phyloP scores from a whole-genome alignment of 2,113 vertebrate species.

The Petrocephalus microphthalmus region DNA sequence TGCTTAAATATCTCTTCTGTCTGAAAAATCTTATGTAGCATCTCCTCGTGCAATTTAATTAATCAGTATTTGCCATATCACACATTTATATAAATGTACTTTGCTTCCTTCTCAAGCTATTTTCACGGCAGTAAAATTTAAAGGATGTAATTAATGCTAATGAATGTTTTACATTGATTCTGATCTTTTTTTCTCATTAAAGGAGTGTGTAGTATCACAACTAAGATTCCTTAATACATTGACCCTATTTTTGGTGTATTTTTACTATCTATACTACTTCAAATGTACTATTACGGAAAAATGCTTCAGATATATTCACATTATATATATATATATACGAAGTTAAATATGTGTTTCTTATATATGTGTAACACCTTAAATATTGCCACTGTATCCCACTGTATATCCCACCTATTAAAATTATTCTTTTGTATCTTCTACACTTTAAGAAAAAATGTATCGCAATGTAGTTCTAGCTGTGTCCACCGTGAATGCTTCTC shows the following conservation, averaged over 20 bases:
- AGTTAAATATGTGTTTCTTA: background rate
- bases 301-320: no score
- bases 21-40: constrained; percentile 12
- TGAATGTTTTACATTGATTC: background rate
- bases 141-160: constrained; percentile 27
- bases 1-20: constrained; percentile 6
- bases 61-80: constrained; percentile 23
- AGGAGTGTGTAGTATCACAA: no score
- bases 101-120: constrained; percentile 8
- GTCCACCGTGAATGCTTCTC: no score
- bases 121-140: constrained; percentile 21
- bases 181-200: background rate
- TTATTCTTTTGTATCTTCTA: no score
- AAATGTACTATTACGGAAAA: no score
- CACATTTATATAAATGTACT: constrained; percentile 26
- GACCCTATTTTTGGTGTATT: background rate
- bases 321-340: background rate
- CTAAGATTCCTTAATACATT: background rate
- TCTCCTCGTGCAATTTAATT: constrained; percentile 26
- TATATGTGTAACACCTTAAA: background rate
- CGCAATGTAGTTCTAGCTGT: no score
- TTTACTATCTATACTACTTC: background rate
- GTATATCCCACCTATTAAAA: no score
- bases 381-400: no score
- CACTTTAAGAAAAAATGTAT: no score